A percentile compares a stretch with the other conserved stretches of the same genome.
Evolutionary conservation across 1,140 invertebrate species (phyloP).

Genomic region (Aphaenogaster rudis): DNA sequence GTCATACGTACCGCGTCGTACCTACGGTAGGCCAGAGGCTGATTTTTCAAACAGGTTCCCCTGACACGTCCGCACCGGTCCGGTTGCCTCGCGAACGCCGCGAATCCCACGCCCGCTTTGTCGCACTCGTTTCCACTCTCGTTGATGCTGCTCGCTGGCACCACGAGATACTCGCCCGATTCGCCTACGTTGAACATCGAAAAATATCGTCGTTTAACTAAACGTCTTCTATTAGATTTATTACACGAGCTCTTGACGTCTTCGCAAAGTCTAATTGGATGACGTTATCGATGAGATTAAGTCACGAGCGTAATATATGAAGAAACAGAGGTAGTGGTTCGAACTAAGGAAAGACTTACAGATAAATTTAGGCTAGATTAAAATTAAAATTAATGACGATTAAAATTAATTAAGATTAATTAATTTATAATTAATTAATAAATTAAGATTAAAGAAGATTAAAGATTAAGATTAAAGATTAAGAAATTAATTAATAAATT

Average conservation of each 20-base stretch:
- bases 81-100: constrained; percentile 86
- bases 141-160: constrained; percentile 80
- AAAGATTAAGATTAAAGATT: too few relatives aligned
- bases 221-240: not conserved
- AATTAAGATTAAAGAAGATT: too few relatives aligned
- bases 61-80: constrained; percentile 83
- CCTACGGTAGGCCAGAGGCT: constrained; percentile 85
- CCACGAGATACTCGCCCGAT: constrained; percentile 84
- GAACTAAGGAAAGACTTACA: too few relatives aligned
- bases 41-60: constrained; percentile 86
- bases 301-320: not conserved
- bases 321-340: too few relatives aligned
- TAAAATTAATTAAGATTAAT: too few relatives aligned
- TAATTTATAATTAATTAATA: too few relatives aligned
- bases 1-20: constrained; percentile 82
- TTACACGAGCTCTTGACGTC: not conserved
- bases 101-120: constrained; percentile 86
- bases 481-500: too few relatives aligned
- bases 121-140: constrained; percentile 85
- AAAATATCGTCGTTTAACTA: constrained; percentile 1
- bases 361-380: too few relatives aligned
- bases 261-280: constrained; percentile 58
- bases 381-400: too few relatives aligned
- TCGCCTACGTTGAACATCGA: constrained; percentile 74
- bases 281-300: constrained; percentile 62